Percentiles rank a stretch among this genome's conserved stretches.
These are phyloP conservation scores for Oryzias dopingdopingensis DNA, from an alignment of 2,797 vertebrate genomes.

Conservation along the genomic window DNA sequence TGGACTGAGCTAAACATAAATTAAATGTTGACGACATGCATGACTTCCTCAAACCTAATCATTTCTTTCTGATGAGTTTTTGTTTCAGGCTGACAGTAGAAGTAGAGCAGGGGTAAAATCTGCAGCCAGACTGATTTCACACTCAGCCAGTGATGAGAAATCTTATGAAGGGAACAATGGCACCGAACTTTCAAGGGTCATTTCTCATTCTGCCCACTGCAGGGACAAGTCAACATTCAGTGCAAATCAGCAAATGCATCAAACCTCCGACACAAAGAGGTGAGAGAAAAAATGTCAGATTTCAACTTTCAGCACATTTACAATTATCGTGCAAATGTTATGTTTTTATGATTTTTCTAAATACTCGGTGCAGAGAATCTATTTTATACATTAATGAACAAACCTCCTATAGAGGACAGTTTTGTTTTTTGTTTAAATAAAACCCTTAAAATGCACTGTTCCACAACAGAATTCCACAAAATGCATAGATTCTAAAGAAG, in stretches of 20 bases:
- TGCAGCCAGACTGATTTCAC: slow-evolving; percentile 69
- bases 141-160: slow-evolving; percentile 47
- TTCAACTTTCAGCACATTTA: neutral
- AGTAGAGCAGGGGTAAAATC: slow-evolving; percentile 34
- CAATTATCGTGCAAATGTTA: neutral
- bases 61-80: slow-evolving; percentile 54
- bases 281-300: slow-evolving; percentile 4
- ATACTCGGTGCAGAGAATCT: too few species aligned
- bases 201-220: slow-evolving; percentile 22
- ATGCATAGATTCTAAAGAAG: too few species aligned
- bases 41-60: slow-evolving; percentile 54
- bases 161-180: slow-evolving; percentile 36
- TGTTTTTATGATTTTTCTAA: neutral
- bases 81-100: slow-evolving; percentile 43
- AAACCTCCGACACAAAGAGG: slow-evolving; percentile 22
- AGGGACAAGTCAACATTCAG: slow-evolving; percentile 42
- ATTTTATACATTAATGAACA: too few species aligned
- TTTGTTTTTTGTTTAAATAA: too few species aligned
- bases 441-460: too few species aligned
- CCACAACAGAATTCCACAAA: too few species aligned
- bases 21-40: slow-evolving; percentile 55
- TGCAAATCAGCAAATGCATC: slow-evolving; percentile 9
- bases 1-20: slow-evolving; percentile 26
- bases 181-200: slow-evolving; percentile 36
- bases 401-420: too few species aligned